A percentile compares a stretch with the other conserved stretches of the same genome.
Conservation (phyloP, 2,113 vertebrate genomes). For the Aphyosemion australe region DNA sequence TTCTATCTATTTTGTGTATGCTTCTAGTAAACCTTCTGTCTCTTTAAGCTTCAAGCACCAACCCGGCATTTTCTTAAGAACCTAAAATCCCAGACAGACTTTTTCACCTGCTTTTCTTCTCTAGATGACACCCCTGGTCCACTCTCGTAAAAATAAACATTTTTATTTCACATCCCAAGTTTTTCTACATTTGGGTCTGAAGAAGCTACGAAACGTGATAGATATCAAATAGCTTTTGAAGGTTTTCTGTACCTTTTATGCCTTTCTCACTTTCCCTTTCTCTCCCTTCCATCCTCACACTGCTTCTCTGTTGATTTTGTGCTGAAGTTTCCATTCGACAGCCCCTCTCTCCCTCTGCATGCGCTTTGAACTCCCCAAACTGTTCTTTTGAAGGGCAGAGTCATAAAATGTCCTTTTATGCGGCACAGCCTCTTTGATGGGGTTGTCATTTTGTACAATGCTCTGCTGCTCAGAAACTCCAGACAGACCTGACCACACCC, state of each 20-base stretch:
- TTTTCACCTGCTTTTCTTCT: too few species aligned
- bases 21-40: too few species aligned
- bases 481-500: conserved; percentile 61
- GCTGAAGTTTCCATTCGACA: conserved; percentile 77
- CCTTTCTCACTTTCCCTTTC: conserved; percentile 52
- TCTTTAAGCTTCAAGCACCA: too few species aligned
- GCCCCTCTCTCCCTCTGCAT: conserved; percentile 68
- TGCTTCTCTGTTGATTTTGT: conserved; percentile 63
- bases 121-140: too few species aligned
- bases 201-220: conserved; percentile 17
- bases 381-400: conserved; percentile 85
- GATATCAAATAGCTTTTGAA: conserved; percentile 74
- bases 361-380: conserved; percentile 86
- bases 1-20: too few species aligned
- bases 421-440: conserved; percentile 80
- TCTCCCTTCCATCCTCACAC: conserved; percentile 55
- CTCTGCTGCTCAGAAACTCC: conserved; percentile 65
- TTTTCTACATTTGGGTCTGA: too few species aligned
- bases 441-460: conserved; percentile 76
- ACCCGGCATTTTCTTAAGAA: too few species aligned
- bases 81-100: too few species aligned
- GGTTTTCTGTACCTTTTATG: conserved; percentile 69
- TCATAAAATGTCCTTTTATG: conserved; percentile 84
- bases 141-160: too few species aligned
- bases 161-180: too few species aligned